phyloP scores from a whole-genome alignment of 2,797 vertebrate species.

The Rhabdophis nuchalis region DNA sequence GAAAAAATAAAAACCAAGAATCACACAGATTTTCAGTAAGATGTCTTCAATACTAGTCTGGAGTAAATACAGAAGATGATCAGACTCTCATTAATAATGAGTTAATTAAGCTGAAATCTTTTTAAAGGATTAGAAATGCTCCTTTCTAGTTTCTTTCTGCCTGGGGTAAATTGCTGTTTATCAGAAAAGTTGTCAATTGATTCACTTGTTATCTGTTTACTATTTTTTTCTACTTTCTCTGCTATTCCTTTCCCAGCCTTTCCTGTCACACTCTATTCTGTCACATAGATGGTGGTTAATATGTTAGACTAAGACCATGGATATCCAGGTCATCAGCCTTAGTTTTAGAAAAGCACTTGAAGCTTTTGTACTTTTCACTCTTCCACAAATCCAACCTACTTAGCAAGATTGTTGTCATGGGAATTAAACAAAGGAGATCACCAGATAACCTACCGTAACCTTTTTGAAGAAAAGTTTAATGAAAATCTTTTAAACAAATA shows the following conservation, averaged over 20 bases:
- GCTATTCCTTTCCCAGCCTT: neutral
- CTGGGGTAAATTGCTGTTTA: neutral
- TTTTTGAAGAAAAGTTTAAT: neutral
- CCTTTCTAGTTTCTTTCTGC: neutral
- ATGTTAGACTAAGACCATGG: neutral
- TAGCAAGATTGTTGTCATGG: neutral
- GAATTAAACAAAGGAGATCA: neutral
- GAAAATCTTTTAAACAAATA: neutral
- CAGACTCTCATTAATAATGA: neutral
- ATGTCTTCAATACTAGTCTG: neutral
- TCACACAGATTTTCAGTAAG: neutral
- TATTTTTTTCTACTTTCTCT: neutral
- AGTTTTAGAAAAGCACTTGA: neutral
- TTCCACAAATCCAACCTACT: neutral
- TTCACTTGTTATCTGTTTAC: neutral
- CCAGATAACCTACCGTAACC: neutral
- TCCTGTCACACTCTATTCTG: neutral
- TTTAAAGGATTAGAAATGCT: neutral
- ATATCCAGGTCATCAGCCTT: neutral
- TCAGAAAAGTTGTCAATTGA: neutral
- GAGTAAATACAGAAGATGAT: neutral
- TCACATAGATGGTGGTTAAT: neutral
- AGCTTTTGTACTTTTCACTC: neutral
- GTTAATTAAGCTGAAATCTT: neutral
- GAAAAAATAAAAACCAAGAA: neutral